Evolutionary conservation across 2,888 invertebrate species (phyloP).

Genomic region (Uloborus plumipes): DNA sequence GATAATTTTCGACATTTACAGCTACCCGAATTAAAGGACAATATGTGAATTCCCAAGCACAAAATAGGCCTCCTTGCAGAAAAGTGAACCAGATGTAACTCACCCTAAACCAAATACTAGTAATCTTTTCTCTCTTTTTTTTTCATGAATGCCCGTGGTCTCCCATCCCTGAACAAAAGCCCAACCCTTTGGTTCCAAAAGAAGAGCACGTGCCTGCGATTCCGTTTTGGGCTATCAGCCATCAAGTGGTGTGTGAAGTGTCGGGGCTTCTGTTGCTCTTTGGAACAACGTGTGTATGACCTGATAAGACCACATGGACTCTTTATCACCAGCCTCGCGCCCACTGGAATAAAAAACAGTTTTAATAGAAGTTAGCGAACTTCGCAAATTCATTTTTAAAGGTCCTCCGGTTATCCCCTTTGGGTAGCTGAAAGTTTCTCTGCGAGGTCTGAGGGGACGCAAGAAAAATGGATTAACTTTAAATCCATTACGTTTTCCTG

Average conservation of each 20-base stretch:
- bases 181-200: conserved; percentile 38
- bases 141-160: too few species aligned
- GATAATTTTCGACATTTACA: too few species aligned
- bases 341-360: conserved; percentile 27
- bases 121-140: too few species aligned
- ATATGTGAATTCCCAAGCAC: too few species aligned
- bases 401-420: neutral
- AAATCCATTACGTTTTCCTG: conserved; percentile 34
- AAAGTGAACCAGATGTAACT: too few species aligned
- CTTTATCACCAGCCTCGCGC: conserved; percentile 45
- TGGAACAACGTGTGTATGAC: conserved; percentile 49
- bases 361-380: conserved; percentile 25
- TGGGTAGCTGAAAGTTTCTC: conserved; percentile 6
- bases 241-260: conserved; percentile 53
- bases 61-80: too few species aligned
- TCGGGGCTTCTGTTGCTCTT: conserved; percentile 31
- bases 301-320: conserved; percentile 58
- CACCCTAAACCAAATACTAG: too few species aligned
- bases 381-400: conserved; percentile 42
- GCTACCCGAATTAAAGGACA: too few species aligned
- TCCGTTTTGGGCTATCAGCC: conserved; percentile 47
- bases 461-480: conserved; percentile 44
- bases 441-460: conserved; percentile 26
- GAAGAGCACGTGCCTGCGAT: conserved; percentile 19
- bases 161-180: neutral